Base-by-base conservation (phyloP, 2,888 invertebrate genomes). In the Lamellibrachia columna region DNA sequence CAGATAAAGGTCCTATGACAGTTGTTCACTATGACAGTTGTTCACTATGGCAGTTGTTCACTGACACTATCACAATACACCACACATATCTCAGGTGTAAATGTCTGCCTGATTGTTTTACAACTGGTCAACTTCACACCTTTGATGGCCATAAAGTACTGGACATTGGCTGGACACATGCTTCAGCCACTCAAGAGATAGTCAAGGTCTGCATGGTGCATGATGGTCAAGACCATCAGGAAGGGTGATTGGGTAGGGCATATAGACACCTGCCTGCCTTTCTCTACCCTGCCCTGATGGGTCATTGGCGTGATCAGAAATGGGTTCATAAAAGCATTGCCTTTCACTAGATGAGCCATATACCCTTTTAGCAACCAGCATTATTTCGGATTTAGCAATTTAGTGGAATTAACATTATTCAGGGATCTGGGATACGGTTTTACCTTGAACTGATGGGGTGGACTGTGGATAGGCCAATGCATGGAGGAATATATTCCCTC, bases 11-110 rank as follows among this genome's bases (percentile, higher is more conserved):
- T 75, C n/a, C 15, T 15, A 22, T 75, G 75, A 75, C n/a, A 60
- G 15, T 22, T 22, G 22, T 60, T 60, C 55, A 55, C 55, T 7
- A 8, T 55, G 55, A 55, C 55, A 7, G 9, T 55, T 55, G 55
- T 55, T 7, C 9, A 9, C 7, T 55, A 55, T 55, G 7, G 55
- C 9, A 7, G 9, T 9, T 8, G 55, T 55, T 7, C 55, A 55
- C 55, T 40, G 40, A 40, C 55, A 55, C 55, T 55, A 55, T 55
- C 22, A 75, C 75, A 75, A 75, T 75, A 75, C 11, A 60, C 75
- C 75, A 75, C 75, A 75, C 75, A 75, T 75, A 15, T 75, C 75
- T 75, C 75, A 75, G 75, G 75, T 75, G 75, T 75, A 75, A 75
- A 75, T 75, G 75, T 75, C 22, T 75, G 75, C 75, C 75, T 75